Evolutionary conservation across 2,888 invertebrate genomes (phyloP), one percentile per base, ranked within the genome.

Genomic region (Dusona sp.): DNA sequence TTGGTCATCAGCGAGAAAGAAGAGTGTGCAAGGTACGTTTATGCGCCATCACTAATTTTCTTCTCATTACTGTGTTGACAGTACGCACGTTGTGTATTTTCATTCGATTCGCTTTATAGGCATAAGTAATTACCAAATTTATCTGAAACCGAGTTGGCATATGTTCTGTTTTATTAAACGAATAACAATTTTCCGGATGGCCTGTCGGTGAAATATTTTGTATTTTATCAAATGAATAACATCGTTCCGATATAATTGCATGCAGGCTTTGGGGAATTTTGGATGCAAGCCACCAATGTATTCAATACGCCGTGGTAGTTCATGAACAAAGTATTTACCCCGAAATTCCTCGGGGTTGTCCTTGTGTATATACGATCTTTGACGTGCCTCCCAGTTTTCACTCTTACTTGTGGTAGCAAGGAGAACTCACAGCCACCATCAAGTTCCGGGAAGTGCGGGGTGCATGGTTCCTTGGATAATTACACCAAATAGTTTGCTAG

Each of bases 401-500:
- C 25, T 79, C 51, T 48, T 51, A 48, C 16, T 22, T 61, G 36
- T 51, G 78, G 79, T 25, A 29, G 25, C 72, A 29, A 48, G 67
- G 64, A 82, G 70, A 42, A 84, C 80, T 80, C 75, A 74, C 25
- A 42, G 45, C 68, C 70, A 22, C 38, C 19, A 19, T 22, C 16
- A 75, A 75, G 75, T 79, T 84, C 79, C n/a, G 36, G 13, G 38
- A 2, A 19, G 33, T 33, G 36, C n/a, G 38, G n/a, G 64, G 6
- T 22, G 16, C 57, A 8, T 75, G 9, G 42, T 6, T 64, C 19
- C 57, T 22, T 29, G 78, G 87, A 88, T 91, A 91, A 91, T 91
- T 90, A 87, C 85, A 88, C 89, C 88, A 88, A 90, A 91, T 91
- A 90, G 91, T 91, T 91, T 88, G 88, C 87, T 83, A 83, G 77